Evolutionary conservation across 1,140 invertebrate species (phyloP).

Genomic region (Carcinoscorpius rotundicauda): DNA sequence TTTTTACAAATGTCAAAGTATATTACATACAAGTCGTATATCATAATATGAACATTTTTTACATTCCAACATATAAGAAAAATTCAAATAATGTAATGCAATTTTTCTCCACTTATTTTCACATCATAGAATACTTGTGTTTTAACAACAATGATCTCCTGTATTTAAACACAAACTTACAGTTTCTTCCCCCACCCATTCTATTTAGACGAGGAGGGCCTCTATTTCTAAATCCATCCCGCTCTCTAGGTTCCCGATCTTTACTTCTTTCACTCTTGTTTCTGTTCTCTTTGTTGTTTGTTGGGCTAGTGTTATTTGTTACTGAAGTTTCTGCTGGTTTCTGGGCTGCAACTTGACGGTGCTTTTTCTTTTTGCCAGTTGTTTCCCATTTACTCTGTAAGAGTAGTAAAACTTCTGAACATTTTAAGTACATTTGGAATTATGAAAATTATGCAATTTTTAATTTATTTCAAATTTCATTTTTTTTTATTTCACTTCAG

Average conservation of each 20-base stretch:
- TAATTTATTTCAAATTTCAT: no score
- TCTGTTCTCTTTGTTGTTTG: constrained; percentile 16
- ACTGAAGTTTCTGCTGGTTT: constrained; percentile 19
- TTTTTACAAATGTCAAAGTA: no score
- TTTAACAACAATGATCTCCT: no score
- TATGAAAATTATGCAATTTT: no score
- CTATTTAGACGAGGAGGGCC: constrained; percentile 19
- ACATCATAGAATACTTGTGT: no score
- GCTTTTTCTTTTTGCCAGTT: constrained; percentile 75
- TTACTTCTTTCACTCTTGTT: background rate
- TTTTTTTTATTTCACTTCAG: no score
- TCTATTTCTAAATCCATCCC: constrained; percentile 31
- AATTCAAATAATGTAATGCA: no score
- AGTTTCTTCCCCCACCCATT: constrained; percentile 12
- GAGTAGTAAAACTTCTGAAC: constrained; percentile 13
- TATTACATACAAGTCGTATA: no score
- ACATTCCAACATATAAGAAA: no score
- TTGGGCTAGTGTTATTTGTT: constrained; percentile 19
- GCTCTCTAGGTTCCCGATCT: background rate
- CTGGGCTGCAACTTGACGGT: constrained; percentile 22
- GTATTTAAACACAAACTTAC: constrained; percentile 3
- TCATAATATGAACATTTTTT: no score
- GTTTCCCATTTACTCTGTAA: constrained; percentile 59
- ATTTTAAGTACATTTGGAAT: no score
- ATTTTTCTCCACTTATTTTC: no score